Conservation (phyloP, 2,113 vertebrate species). For the Scophthalmus maximus region DNA sequence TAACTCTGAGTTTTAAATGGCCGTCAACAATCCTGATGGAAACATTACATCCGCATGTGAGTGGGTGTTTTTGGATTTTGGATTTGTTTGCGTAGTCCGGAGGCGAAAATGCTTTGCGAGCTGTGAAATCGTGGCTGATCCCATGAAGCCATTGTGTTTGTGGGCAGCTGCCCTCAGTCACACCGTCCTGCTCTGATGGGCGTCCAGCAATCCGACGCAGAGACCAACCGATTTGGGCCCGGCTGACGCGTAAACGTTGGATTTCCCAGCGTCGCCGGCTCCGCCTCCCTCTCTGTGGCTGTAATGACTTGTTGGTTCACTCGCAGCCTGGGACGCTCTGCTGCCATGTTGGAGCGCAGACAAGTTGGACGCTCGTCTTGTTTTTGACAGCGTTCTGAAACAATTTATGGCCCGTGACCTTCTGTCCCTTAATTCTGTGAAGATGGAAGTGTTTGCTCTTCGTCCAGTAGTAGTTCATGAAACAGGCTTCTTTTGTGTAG, state of each 20-base stretch:
- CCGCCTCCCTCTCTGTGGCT: neutral
- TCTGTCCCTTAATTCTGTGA: neutral
- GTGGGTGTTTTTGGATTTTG: conserved; percentile 60
- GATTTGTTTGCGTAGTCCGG: conserved; percentile 69
- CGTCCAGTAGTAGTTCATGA: no score
- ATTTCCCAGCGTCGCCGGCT: conserved; percentile 50
- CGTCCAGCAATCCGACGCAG: conserved; percentile 72
- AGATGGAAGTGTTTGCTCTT: neutral
- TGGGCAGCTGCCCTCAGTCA: conserved; percentile 69
- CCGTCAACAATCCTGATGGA: conserved; percentile 21
- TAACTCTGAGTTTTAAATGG: neutral
- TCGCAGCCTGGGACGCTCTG: neutral
- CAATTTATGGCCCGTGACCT: neutral
- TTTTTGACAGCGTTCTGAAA: conserved; percentile 34
- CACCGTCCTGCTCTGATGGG: conserved; percentile 40
- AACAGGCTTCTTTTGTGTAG: no score
- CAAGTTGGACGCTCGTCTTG: neutral
- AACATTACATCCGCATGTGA: conserved; percentile 41
- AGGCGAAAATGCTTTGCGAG: conserved; percentile 71
- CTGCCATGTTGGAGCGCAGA: conserved; percentile 15
- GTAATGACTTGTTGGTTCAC: neutral
- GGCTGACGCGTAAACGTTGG: conserved; percentile 49
- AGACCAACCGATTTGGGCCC: conserved; percentile 54
- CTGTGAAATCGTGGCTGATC: conserved; percentile 77
- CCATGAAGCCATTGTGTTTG: conserved; percentile 61